These are phyloP conservation scores for Poeciliopsis retropinna DNA, from an alignment of 2,113 vertebrate species.

Conservation along the genomic window DNA sequence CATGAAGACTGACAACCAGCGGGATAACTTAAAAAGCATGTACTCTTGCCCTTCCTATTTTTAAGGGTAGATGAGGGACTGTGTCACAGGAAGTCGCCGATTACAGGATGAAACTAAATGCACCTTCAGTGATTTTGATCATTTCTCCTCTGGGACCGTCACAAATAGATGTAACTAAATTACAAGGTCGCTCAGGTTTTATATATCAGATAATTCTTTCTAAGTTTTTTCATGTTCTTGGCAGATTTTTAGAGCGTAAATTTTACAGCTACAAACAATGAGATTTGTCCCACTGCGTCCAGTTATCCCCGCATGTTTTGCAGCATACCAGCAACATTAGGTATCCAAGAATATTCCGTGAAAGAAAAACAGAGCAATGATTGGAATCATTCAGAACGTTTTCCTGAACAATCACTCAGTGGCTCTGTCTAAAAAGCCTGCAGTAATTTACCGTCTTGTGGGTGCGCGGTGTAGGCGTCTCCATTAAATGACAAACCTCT, in stretches of 20 bases:
- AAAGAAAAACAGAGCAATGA: neutral
- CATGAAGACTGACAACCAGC: too few relatives aligned
- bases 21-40: too few relatives aligned
- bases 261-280: neutral
- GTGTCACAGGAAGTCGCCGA: too few relatives aligned
- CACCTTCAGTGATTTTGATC: too few relatives aligned
- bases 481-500: constrained; percentile 4
- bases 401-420: neutral
- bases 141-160: too few relatives aligned
- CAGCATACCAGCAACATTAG: neutral
- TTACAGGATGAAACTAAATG: too few relatives aligned
- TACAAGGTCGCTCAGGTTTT: neutral
- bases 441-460: neutral
- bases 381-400: neutral
- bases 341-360: neutral
- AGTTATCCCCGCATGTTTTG: neutral
- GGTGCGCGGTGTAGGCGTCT: neutral
- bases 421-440: neutral
- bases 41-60: too few relatives aligned
- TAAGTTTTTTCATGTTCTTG: neutral
- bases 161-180: too few relatives aligned
- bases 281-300: neutral
- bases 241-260: neutral
- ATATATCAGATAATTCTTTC: neutral
- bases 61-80: too few relatives aligned